phyloP scores from a whole-genome alignment of 64 coral and sea anemone species.

The Stichodactyla mertensii region DNA sequence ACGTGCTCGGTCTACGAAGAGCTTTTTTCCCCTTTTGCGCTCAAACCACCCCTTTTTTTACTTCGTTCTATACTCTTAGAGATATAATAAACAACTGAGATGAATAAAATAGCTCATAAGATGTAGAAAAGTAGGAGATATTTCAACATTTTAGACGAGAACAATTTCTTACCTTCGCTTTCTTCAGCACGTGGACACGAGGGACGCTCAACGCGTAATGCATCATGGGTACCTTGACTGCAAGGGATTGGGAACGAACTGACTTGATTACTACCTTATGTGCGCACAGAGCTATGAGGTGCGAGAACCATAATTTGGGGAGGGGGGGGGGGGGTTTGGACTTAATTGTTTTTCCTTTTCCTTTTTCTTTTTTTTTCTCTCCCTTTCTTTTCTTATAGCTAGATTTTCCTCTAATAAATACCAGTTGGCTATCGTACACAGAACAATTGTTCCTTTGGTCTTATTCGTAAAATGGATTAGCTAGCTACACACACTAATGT shows the following conservation, averaged over 20 bases:
- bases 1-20: not conserved
- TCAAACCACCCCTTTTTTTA: not conserved
- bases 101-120: not conserved
- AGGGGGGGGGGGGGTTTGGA: too few species aligned
- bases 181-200: not conserved
- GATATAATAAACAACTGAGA: not conserved
- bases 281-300: not conserved
- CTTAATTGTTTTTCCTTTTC: too few species aligned
- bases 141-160: not conserved
- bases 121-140: not conserved
- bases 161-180: not conserved
- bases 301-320: too few species aligned
- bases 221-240: not conserved
- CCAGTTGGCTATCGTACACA: too few species aligned
- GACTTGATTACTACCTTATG: too few species aligned
- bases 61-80: not conserved
- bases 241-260: not conserved
- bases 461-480: too few species aligned
- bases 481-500: too few species aligned
- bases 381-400: too few species aligned
- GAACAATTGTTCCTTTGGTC: too few species aligned
- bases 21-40: not conserved
- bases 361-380: too few species aligned
- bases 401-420: too few species aligned
- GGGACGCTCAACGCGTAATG: not conserved